Evolutionary conservation across 64 coral and sea anemone genomes (phyloP).

Genomic region (Montipora efflorescens): DNA sequence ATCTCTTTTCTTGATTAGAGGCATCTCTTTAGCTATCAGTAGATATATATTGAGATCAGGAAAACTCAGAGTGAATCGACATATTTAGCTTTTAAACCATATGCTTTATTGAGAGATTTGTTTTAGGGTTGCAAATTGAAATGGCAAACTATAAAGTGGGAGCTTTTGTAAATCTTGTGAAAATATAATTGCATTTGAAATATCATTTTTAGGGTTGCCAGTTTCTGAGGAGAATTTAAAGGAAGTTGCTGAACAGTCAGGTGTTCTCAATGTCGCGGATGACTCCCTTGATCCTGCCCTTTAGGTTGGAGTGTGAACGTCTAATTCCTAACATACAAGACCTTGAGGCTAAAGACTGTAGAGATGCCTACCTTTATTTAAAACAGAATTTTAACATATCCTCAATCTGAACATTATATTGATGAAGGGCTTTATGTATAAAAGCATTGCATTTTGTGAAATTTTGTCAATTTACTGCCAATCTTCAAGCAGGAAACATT

Average conservation of each 20-base stretch:
- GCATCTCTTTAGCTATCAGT: not conserved
- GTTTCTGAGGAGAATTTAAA: constrained; percentile 21
- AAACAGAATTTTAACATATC: constrained; percentile 50
- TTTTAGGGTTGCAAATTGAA: not conserved
- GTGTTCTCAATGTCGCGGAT: constrained; percentile 53
- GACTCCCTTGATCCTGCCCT: constrained; percentile 44
- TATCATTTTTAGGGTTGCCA: constrained; percentile 9
- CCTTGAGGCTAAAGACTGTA: constrained; percentile 59
- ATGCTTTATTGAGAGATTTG: not conserved
- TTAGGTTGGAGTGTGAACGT: constrained; percentile 44
- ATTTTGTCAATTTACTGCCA: not conserved
- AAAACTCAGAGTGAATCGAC: not conserved
- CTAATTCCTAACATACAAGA: constrained; percentile 43
- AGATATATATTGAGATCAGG: not conserved
- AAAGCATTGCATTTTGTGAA: not conserved
- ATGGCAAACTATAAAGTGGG: not conserved
- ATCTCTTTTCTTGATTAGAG: not conserved
- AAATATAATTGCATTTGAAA: not conserved
- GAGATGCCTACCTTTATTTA: constrained; percentile 47
- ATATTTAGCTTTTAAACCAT: not conserved
- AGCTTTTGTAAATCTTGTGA: not conserved
- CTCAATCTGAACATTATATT: not conserved
- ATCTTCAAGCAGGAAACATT: not conserved
- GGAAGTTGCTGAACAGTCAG: constrained; percentile 53
- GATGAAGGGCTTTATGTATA: not conserved